These are phyloP conservation scores for Morbakka virulenta DNA, from an alignment of 30 jellyfish, hydroid and myxozoan genomes.

Conservation along the genomic window DNA sequence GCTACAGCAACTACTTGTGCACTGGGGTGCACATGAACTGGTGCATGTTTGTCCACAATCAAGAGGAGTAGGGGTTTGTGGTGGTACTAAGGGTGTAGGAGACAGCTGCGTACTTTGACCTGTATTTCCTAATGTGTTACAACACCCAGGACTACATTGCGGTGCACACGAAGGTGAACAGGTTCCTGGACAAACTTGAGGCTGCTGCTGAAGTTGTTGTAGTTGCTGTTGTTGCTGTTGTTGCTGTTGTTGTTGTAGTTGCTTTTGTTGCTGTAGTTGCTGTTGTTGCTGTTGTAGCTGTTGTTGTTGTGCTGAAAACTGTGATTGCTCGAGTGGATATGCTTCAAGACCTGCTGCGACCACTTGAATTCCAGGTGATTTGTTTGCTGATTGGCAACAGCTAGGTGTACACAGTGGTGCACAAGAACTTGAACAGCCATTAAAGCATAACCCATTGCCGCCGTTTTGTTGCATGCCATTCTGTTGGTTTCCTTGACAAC, in stretches of 20 bases:
- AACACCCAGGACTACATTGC: slow-evolving; percentile 59
- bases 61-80: slow-evolving; percentile 54
- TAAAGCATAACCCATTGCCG: neutral
- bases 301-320: too few species aligned
- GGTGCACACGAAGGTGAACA: slow-evolving; percentile 74
- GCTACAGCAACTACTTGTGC: slow-evolving; percentile 28
- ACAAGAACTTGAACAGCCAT: slow-evolving; percentile 60
- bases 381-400: slow-evolving; percentile 44
- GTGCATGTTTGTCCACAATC: slow-evolving; percentile 61
- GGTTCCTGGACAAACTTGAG: slow-evolving; percentile 53
- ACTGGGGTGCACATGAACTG: slow-evolving; percentile 40
- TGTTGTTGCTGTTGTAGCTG: slow-evolving; percentile 70
- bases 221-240: slow-evolving; percentile 57
- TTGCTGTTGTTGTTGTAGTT: slow-evolving; percentile 51
- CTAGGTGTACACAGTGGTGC: slow-evolving; percentile 71
- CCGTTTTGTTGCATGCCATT: neutral
- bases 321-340: too few species aligned
- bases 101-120: slow-evolving; percentile 44
- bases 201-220: slow-evolving; percentile 54
- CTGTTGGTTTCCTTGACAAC: slow-evolving; percentile 29
- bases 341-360: slow-evolving; percentile 38
- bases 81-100: slow-evolving; percentile 57
- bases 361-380: slow-evolving; percentile 34
- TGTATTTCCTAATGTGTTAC: slow-evolving; percentile 36
- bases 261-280: slow-evolving; percentile 44